Evolutionary conservation across 1,140 invertebrate species (phyloP), one percentile per base, ranked within the genome.

Genomic region (Sycobia sp.): DNA sequence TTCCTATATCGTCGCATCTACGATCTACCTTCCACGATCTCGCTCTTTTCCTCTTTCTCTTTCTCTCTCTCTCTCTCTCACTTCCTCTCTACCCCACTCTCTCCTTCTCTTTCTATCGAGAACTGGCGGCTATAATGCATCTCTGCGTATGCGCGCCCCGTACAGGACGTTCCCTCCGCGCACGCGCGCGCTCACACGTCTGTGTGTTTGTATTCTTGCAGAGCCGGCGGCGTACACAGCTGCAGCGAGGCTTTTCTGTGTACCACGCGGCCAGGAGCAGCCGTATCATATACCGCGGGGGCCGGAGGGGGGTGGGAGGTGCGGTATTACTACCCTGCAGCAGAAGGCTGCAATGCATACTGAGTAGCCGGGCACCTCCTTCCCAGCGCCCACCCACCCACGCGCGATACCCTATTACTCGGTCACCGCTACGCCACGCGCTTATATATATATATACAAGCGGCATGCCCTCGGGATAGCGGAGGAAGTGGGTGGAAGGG

Each of bases 261-360:
- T n/a, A n/a, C n/a, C n/a, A n/a, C n/a, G n/a, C n/a, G n/a, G n/a
- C n/a, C n/a, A n/a, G n/a, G n/a, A n/a, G n/a, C n/a, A n/a, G n/a
- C n/a, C n/a, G 71, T 76, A 76, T 77, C 72, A 73, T 76, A 73
- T 74, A 76, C 70, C 71, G 69, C n/a, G n/a, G n/a, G n/a, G n/a
- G n/a, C n/a, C n/a, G n/a, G n/a, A n/a, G n/a, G n/a, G n/a, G n/a
- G n/a, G n/a, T n/a, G n/a, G n/a, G n/a, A n/a, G 70, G 56, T 66
- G 67, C 47, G 67, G 68, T 73, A 78, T 76, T 78, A 76, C 70
- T 71, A 68, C 68, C 68, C 69, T 72, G 71, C 65, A 58, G 44
- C 71, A 71, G 71, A 74, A 69, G 71, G 69, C 68, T 71, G 77
- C 76, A 80, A 81, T 81, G 77, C 79, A 81, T 81, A 81, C 78